Percentiles rank a stretch among this genome's conserved stretches.
phyloP scores from a whole-genome alignment of 1,140 invertebrate genomes.

The Bombus huntii region DNA sequence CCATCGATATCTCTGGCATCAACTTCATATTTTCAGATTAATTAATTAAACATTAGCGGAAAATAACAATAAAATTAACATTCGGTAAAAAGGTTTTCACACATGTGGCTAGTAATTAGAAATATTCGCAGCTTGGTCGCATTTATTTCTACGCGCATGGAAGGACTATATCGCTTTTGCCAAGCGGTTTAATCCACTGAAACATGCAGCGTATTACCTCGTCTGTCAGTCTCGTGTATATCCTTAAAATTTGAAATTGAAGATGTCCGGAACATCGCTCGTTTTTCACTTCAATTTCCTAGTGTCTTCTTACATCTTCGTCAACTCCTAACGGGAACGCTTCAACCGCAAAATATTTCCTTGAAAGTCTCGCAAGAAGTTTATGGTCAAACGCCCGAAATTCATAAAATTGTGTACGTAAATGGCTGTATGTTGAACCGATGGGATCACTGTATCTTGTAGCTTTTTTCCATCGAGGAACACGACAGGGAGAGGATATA shows the following conservation, averaged over 20 bases:
- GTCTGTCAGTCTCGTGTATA: not conserved
- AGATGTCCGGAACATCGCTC: not conserved
- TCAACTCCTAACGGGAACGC: too few relatives aligned
- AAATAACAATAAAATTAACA: not conserved
- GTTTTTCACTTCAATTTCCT: not conserved
- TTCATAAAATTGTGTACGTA: too few relatives aligned
- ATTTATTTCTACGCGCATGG: too few relatives aligned
- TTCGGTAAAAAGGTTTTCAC: not conserved
- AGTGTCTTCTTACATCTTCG: too few relatives aligned
- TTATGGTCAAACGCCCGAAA: too few relatives aligned
- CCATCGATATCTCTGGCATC: not conserved
- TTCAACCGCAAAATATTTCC: not conserved
- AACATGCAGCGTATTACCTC: not conserved
- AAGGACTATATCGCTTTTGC: too few relatives aligned
- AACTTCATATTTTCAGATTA: not conserved
- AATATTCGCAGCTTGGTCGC: too few relatives aligned
- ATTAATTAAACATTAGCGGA: too few relatives aligned
- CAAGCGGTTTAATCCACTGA: not conserved
- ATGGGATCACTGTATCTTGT: not conserved
- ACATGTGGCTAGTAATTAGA: not conserved
- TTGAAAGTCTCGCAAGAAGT: not conserved
- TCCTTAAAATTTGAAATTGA: not conserved
- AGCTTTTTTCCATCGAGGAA: not conserved
- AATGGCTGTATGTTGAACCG: too few relatives aligned
- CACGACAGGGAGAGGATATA: not conserved